Evolutionary conservation across 2,797 vertebrate species (phyloP).

Genomic region (Poecilia velifera): DNA sequence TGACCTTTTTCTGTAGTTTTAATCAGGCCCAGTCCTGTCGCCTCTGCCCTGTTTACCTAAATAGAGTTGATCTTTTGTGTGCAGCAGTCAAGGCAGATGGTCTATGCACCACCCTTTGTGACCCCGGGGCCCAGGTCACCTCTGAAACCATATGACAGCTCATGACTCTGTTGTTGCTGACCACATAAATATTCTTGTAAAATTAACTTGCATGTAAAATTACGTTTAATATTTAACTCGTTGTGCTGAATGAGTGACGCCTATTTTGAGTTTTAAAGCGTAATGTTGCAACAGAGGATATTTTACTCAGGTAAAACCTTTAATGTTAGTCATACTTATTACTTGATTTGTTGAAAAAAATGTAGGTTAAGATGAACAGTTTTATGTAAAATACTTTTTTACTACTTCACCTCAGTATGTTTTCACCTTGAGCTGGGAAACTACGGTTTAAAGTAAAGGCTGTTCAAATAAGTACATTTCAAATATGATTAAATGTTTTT

Average conservation of each 20-base stretch:
- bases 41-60: constrained; percentile 21
- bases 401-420: background rate
- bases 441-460: background rate
- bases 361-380: background rate
- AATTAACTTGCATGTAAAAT: background rate
- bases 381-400: background rate
- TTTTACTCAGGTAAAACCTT: background rate
- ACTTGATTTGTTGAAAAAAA: background rate
- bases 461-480: background rate
- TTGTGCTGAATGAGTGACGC: background rate
- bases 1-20: constrained; percentile 4
- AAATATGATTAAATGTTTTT: background rate
- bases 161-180: background rate
- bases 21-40: background rate
- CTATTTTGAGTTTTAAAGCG: background rate
- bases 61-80: constrained; percentile 24
- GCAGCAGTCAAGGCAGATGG: constrained; percentile 54
- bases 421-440: background rate
- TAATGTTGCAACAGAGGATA: background rate
- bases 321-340: background rate
- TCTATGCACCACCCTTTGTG: constrained; percentile 17
- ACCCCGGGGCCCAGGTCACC: constrained; percentile 42
- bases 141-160: constrained; percentile 33
- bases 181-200: background rate
- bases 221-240: background rate